Conservation (phyloP, 1,140 invertebrate genomes). For the Popillia japonica region DNA sequence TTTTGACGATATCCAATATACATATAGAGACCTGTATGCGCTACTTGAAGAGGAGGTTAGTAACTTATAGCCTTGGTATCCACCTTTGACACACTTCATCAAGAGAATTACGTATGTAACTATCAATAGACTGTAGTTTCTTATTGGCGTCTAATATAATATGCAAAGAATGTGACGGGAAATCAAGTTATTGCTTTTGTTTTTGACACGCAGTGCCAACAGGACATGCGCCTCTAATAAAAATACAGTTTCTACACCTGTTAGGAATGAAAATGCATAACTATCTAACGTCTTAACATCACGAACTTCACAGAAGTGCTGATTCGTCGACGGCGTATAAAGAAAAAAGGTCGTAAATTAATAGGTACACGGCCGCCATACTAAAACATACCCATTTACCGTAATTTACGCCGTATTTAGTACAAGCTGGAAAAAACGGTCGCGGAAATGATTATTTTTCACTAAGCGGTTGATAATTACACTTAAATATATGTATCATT, state of each 20-base stretch:
- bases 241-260: slow-evolving; percentile 28
- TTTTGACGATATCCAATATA: too few species aligned
- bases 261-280: slow-evolving; percentile 5
- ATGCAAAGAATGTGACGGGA: slow-evolving; percentile 24
- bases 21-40: too few species aligned
- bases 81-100: slow-evolving; percentile 13
- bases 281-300: background rate
- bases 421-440: background rate
- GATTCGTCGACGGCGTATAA: background rate
- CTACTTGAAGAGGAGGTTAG: too few species aligned
- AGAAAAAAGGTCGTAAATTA: background rate
- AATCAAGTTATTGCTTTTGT: slow-evolving; percentile 31
- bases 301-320: background rate
- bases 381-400: background rate
- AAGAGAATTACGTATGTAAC: background rate
- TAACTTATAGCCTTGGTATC: too few species aligned
- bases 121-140: background rate
- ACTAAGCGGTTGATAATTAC: background rate
- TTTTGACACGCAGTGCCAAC: slow-evolving; percentile 12
- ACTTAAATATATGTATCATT: background rate
- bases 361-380: background rate
- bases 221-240: slow-evolving; percentile 31
- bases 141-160: background rate
- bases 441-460: background rate
- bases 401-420: background rate